phyloP scores from a whole-genome alignment of 2,797 vertebrate genomes.

The Adelosebastes latens region DNA sequence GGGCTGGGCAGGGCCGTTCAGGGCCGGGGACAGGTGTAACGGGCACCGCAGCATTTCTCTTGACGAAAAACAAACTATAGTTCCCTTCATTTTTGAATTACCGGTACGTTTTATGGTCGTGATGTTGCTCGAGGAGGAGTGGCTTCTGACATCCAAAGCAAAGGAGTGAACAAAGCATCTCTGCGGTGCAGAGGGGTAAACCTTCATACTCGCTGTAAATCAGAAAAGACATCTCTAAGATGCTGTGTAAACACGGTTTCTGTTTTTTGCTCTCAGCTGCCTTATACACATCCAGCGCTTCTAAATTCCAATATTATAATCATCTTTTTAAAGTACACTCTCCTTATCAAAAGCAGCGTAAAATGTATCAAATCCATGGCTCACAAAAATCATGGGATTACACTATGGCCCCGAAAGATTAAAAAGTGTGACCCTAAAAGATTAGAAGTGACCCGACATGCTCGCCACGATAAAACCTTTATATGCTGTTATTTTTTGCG shows the following conservation, averaged over 20 bases:
- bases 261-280: constrained; percentile 10
- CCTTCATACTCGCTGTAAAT: not conserved
- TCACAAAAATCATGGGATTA: constrained; percentile 75
- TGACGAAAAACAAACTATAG: too few species aligned
- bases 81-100: too few species aligned
- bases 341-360: constrained; percentile 59
- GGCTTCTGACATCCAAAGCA: not conserved
- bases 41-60: too few species aligned
- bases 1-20: too few species aligned
- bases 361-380: constrained; percentile 66
- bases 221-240: not conserved
- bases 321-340: constrained; percentile 52
- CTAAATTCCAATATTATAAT: constrained; percentile 53
- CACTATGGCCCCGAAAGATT: constrained; percentile 68
- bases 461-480: constrained; percentile 64
- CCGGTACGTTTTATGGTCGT: too few species aligned
- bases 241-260: not conserved
- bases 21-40: too few species aligned
- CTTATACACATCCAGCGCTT: constrained; percentile 10
- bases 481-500: constrained; percentile 42
- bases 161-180: not conserved
- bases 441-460: constrained; percentile 72
- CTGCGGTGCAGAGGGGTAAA: not conserved
- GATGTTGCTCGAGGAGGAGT: too few species aligned
- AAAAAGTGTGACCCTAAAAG: constrained; percentile 71